A percentile compares a stretch with the other conserved stretches of the same genome.
These are phyloP conservation scores for Chauna torquata DNA, from an alignment of 2,113 vertebrate genomes.

Conservation along the genomic window DNA sequence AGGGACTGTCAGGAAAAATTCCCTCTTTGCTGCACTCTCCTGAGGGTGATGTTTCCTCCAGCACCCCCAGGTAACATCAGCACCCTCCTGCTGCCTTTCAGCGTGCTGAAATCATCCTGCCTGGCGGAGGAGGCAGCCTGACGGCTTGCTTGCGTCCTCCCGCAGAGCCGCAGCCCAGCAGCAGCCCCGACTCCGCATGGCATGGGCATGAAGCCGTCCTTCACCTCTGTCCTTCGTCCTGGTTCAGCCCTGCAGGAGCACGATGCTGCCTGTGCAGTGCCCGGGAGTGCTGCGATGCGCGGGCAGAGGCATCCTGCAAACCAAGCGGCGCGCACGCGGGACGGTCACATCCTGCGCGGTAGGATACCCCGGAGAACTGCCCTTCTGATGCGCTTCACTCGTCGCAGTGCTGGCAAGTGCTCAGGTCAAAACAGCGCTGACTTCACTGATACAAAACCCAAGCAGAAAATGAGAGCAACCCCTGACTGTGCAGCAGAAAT, in stretches of 20 bases:
- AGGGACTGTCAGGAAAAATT: neutral
- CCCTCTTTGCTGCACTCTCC: neutral
- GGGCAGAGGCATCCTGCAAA: neutral
- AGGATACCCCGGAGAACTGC: neutral
- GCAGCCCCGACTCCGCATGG: too few relatives aligned
- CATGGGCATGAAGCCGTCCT: neutral
- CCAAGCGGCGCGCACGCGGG: rapidly evolving
- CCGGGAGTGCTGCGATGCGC: rapidly evolving
- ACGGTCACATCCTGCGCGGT: rapidly evolving
- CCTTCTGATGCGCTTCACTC: rapidly evolving
- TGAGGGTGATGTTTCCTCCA: neutral
- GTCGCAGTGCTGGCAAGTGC: rapidly evolving
- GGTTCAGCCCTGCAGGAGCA: too few relatives aligned
- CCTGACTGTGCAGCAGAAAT: neutral
- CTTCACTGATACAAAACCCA: rapidly evolving
- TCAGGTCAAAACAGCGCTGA: neutral
- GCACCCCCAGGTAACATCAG: neutral
- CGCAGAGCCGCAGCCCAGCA: too few relatives aligned
- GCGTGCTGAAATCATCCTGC: too few relatives aligned
- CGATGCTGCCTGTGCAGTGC: neutral
- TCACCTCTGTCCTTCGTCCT: too few relatives aligned
- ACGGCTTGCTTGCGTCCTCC: neutral
- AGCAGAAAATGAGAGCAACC: neutral
- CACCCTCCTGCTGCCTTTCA: neutral
- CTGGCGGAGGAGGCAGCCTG: neutral